Conservation (phyloP, 2,113 vertebrate genomes). For the Aramus guarauna region DNA sequence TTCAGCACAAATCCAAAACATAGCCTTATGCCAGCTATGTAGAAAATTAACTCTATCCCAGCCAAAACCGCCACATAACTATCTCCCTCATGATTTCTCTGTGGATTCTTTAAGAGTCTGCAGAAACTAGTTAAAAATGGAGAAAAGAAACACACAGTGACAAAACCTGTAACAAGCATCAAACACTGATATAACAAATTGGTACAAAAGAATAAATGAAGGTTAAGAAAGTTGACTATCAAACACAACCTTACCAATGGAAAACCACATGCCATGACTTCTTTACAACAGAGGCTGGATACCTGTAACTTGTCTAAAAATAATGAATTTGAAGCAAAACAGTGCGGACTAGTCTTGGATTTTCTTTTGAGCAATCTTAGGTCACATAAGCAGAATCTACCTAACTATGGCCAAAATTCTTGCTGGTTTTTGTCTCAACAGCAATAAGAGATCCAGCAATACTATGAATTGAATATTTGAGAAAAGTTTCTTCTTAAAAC, state of each 20-base stretch:
- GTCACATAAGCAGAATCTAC: not conserved
- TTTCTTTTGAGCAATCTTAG: not conserved
- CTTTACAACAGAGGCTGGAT: not conserved
- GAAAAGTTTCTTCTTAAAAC: not conserved
- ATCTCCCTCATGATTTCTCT: not conserved
- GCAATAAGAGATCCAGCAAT: not conserved
- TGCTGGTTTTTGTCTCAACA: not conserved
- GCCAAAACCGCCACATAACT: not conserved
- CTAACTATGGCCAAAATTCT: not conserved
- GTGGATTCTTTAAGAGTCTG: not conserved
- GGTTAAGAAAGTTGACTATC: no score
- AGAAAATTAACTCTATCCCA: not conserved
- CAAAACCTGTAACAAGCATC: not conserved
- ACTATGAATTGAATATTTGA: not conserved
- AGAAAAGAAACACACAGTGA: not conserved
- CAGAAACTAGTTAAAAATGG: not conserved
- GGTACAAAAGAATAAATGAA: not conserved
- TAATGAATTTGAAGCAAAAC: not conserved
- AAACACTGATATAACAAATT: not conserved
- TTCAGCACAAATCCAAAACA: not conserved
- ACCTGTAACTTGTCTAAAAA: not conserved
- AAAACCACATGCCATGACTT: not conserved
- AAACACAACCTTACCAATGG: not conserved
- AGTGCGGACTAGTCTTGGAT: not conserved
- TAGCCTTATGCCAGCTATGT: not conserved